Percentiles rank a stretch among this genome's conserved stretches.
phyloP scores from a whole-genome alignment of 2,113 vertebrate genomes.

The Antennarius striatus region DNA sequence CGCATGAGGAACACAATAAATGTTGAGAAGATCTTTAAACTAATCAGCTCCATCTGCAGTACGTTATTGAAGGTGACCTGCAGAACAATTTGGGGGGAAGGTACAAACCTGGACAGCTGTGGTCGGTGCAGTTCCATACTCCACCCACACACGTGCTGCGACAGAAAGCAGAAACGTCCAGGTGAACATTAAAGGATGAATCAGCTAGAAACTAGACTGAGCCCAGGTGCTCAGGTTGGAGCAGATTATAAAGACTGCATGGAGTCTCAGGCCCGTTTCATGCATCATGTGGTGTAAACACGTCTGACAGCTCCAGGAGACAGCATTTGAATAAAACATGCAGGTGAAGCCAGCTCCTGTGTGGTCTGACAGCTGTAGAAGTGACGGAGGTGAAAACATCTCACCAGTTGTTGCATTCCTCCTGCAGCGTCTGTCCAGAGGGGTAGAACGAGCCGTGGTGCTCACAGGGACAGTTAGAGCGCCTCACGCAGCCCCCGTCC shows the following conservation, averaged over 20 bases:
- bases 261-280: slow-evolving; percentile 17
- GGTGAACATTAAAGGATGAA: slow-evolving; percentile 54
- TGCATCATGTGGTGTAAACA: not conserved
- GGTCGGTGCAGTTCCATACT: slow-evolving; percentile 90
- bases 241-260: slow-evolving; percentile 42
- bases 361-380: too few species aligned
- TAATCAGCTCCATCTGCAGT: too few species aligned
- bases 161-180: slow-evolving; percentile 62
- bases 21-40: too few species aligned
- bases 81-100: not conserved
- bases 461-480: slow-evolving; percentile 91
- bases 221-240: slow-evolving; percentile 50
- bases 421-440: slow-evolving; percentile 86
- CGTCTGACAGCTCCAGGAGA: not conserved
- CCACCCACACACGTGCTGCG: slow-evolving; percentile 89
- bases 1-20: too few species aligned
- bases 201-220: slow-evolving; percentile 45
- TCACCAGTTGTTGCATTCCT: slow-evolving; percentile 94
- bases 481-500: slow-evolving; percentile 84
- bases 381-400: not conserved
- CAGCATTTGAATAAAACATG: too few species aligned
- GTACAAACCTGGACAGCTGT: slow-evolving; percentile 88
- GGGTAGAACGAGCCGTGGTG: slow-evolving; percentile 84
- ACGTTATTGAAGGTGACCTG: not conserved
- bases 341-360: too few species aligned